Percentiles rank a stretch among this genome's conserved stretches.
These are phyloP conservation scores for Digitonthophagus gazella DNA, from an alignment of 2,888 invertebrate species.

Conservation along the genomic window DNA sequence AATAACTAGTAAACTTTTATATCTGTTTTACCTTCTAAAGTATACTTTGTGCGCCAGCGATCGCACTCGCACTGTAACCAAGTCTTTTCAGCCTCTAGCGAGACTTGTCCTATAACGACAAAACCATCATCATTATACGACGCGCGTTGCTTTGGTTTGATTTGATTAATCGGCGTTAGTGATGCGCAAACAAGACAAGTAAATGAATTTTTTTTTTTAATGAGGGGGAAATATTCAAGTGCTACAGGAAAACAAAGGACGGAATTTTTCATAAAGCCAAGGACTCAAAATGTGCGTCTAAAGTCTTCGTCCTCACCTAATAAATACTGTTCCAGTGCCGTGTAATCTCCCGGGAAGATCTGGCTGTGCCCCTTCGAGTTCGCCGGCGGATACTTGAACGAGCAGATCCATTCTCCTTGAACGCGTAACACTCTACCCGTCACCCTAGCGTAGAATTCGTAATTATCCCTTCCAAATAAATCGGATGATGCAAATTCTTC, in stretches of 20 bases:
- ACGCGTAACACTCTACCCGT: slow-evolving; percentile 90
- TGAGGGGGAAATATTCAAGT: neutral
- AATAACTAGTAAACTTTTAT: slow-evolving; percentile 28
- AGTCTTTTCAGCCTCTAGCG: slow-evolving; percentile 83
- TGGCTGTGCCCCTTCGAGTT: slow-evolving; percentile 63
- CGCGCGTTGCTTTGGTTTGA: neutral
- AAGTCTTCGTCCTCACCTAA: slow-evolving; percentile 43
- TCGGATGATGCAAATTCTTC: slow-evolving; percentile 96
- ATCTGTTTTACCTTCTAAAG: slow-evolving; percentile 68
- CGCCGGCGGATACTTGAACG: slow-evolving; percentile 85
- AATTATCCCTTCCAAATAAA: slow-evolving; percentile 91
- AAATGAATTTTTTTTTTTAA: neutral
- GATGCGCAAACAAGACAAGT: slow-evolving; percentile 1
- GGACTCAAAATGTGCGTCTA: slow-evolving; percentile 5
- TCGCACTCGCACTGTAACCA: slow-evolving; percentile 90
- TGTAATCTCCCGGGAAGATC: slow-evolving; percentile 64
- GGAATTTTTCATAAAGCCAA: neutral
- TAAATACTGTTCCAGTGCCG: slow-evolving; percentile 48
- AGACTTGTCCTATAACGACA: slow-evolving; percentile 67
- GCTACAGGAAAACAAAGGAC: neutral
- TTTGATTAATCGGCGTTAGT: neutral
- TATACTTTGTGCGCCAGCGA: slow-evolving; percentile 81
- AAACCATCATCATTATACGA: neutral
- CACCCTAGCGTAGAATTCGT: slow-evolving; percentile 93
- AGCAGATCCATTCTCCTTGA: slow-evolving; percentile 94